These are phyloP conservation scores for Allophyes oxyacanthae DNA, from an alignment of 2,888 invertebrate species.

Conservation along the genomic window DNA sequence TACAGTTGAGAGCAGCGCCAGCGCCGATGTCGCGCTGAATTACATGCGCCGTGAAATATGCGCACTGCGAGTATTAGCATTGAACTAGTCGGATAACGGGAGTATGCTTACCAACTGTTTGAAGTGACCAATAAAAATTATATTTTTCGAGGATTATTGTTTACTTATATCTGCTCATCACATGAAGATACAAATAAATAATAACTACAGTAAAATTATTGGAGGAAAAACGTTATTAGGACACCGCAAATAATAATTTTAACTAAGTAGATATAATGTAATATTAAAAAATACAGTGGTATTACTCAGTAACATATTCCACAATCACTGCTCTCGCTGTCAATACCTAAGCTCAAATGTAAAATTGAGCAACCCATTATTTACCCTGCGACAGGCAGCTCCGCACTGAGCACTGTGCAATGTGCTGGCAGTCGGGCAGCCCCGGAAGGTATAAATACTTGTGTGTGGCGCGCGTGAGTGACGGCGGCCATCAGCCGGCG, in stretches of 20 bases:
- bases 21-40: conserved; percentile 4
- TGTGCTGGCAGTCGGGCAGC: neutral
- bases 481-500: conserved; percentile 15
- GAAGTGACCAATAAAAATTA: too few relatives aligned
- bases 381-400: conserved; percentile 24
- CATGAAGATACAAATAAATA: too few relatives aligned
- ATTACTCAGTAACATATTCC: too few relatives aligned
- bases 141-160: too few relatives aligned
- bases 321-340: conserved; percentile 19
- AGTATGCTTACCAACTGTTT: neutral
- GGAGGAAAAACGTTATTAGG: too few relatives aligned
- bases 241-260: too few relatives aligned
- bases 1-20: neutral
- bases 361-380: conserved; percentile 23
- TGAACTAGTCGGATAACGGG: conserved; percentile 4
- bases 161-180: too few relatives aligned
- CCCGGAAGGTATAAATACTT: conserved; percentile 54
- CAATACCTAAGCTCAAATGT: conserved; percentile 29
- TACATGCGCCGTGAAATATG: conserved; percentile 3
- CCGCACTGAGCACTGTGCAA: neutral
- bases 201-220: too few relatives aligned
- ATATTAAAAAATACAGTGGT: too few relatives aligned
- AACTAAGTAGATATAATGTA: too few relatives aligned
- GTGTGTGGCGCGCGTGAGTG: conserved; percentile 31
- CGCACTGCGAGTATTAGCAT: neutral